A percentile compares a stretch with the other conserved stretches of the same genome.
Conservation (phyloP, 2,797 vertebrate species). For the Tenualosa thibaudeaui region DNA sequence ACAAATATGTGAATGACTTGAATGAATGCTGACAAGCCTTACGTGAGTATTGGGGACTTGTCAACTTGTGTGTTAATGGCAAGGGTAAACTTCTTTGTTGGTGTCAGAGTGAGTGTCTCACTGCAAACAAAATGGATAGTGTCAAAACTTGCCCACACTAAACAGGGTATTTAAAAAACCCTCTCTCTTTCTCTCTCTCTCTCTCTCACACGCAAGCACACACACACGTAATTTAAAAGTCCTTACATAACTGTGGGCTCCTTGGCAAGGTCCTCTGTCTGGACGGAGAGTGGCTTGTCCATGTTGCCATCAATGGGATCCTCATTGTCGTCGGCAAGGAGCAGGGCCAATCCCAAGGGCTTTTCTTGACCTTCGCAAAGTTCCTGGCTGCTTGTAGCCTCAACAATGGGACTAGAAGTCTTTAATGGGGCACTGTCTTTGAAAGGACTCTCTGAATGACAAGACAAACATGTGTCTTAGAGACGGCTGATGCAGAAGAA, state of each 20-base stretch:
- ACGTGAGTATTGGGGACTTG: not conserved
- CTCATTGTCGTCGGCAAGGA: conserved; percentile 56
- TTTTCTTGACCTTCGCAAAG: conserved; percentile 18
- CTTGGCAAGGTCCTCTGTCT: conserved; percentile 34
- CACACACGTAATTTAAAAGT: not conserved
- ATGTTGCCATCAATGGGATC: conserved; percentile 39
- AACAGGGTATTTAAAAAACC: not conserved
- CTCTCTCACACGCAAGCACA: not conserved
- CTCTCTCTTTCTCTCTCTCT: not conserved
- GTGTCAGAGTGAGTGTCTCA: not conserved
- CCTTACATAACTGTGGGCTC: conserved; percentile 49
- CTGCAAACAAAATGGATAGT: not conserved
- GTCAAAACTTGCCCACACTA: not conserved
- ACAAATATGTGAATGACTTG: not conserved
- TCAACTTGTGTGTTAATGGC: not conserved
- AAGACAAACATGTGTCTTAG: conserved; percentile 40
- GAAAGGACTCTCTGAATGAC: conserved; percentile 47
- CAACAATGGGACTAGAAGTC: conserved; percentile 70
- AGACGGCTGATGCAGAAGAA: not conserved
- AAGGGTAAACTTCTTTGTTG: not conserved
- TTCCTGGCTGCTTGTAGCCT: not conserved
- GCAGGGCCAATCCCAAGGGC: conserved; percentile 52
- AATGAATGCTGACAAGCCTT: not conserved
- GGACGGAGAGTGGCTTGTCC: not conserved
- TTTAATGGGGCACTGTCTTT: conserved; percentile 57